phyloP scores from a whole-genome alignment of 2,888 invertebrate genomes.

The Drosophila putrida region DNA sequence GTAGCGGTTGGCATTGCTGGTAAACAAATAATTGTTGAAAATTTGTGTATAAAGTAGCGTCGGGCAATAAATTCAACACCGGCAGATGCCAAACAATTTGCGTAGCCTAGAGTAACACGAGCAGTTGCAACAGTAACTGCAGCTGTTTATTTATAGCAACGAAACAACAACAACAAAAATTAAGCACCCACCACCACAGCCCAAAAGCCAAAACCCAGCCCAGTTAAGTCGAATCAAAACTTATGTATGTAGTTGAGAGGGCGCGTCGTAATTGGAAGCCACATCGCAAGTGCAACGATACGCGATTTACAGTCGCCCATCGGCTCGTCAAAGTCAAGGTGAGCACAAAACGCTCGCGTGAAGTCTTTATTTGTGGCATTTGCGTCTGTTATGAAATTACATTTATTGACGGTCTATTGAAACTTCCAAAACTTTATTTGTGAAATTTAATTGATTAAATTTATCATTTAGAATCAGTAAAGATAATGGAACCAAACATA shows the following conservation, averaged over 20 bases:
- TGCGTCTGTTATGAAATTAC: slow-evolving; percentile 71
- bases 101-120: slow-evolving; percentile 42
- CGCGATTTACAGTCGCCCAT: slow-evolving; percentile 32
- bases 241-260: slow-evolving; percentile 37
- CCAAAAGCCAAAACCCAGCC: slow-evolving; percentile 1
- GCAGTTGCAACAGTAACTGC: slow-evolving; percentile 39
- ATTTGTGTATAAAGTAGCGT: slow-evolving; percentile 21
- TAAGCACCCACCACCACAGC: slow-evolving; percentile 16
- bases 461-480: slow-evolving; percentile 37
- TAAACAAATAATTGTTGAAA: slow-evolving; percentile 54
- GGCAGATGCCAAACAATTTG: slow-evolving; percentile 31
- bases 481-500: slow-evolving; percentile 58
- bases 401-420: slow-evolving; percentile 43
- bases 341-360: slow-evolving; percentile 45
- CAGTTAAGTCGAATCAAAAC: background rate
- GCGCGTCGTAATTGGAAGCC: slow-evolving; percentile 56
- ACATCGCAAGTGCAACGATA: slow-evolving; percentile 63
- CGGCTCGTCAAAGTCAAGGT: slow-evolving; percentile 67
- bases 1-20: slow-evolving; percentile 34
- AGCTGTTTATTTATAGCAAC: slow-evolving; percentile 68
- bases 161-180: slow-evolving; percentile 44
- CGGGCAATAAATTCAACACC: slow-evolving; percentile 22
- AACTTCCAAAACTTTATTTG: slow-evolving; percentile 20
- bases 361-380: slow-evolving; percentile 56
- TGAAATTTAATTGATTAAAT: slow-evolving; percentile 47